Evolutionary conservation across 2,888 invertebrate genomes (phyloP).

Genomic region (Hyppa rectilinea): DNA sequence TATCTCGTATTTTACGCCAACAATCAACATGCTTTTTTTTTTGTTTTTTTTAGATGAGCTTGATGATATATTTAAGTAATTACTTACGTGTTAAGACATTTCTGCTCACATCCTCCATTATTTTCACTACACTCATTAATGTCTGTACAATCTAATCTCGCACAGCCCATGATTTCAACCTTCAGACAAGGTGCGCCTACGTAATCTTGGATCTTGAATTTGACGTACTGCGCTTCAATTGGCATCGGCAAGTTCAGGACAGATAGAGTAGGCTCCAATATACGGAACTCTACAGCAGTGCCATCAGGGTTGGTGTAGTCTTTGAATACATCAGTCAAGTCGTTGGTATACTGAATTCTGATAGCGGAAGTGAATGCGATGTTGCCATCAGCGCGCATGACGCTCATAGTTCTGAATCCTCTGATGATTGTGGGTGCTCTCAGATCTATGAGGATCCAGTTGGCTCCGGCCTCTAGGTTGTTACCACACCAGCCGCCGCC

Average conservation of each 20-base stretch:
- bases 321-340: slow-evolving; percentile 96
- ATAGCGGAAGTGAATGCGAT: slow-evolving; percentile 97
- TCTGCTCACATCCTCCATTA: slow-evolving; percentile 98
- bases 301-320: slow-evolving; percentile 98
- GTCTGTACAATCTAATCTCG: slow-evolving; percentile 96
- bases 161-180: slow-evolving; percentile 98
- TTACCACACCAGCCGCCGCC: slow-evolving; percentile 97
- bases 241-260: slow-evolving; percentile 97
- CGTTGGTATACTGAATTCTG: slow-evolving; percentile 96
- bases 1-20: neutral
- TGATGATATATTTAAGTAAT: neutral
- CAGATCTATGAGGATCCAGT: slow-evolving; percentile 97
- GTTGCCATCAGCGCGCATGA: slow-evolving; percentile 95
- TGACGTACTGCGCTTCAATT: slow-evolving; percentile 96
- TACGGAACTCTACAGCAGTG: slow-evolving; percentile 97
- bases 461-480: slow-evolving; percentile 95
- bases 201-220: slow-evolving; percentile 96
- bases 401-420: slow-evolving; percentile 97
- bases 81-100: slow-evolving; percentile 95
- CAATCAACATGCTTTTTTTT: neutral
- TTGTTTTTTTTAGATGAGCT: no score
- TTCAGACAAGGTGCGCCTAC: slow-evolving; percentile 97
- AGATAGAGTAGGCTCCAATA: slow-evolving; percentile 97
- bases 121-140: slow-evolving; percentile 96
- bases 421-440: slow-evolving; percentile 97